These are phyloP conservation scores for Pecten maximus DNA, from an alignment of 2,888 invertebrate genomes.

Conservation along the genomic window DNA sequence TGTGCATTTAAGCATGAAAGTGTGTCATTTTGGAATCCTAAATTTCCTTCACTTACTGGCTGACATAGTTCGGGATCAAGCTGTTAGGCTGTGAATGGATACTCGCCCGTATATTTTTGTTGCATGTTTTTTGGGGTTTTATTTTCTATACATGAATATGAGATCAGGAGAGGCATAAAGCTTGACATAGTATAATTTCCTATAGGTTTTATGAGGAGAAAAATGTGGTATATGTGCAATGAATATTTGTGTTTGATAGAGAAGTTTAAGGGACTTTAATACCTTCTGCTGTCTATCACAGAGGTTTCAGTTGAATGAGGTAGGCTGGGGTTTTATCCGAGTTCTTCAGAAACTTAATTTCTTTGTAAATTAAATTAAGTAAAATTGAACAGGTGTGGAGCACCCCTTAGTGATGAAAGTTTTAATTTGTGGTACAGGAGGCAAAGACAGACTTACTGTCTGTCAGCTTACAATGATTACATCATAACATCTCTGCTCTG, in stretches of 20 bases:
- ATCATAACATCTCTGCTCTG: background rate
- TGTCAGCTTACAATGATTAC: too few relatives aligned
- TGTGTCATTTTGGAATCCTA: background rate
- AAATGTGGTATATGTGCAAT: background rate
- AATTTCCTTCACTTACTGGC: background rate
- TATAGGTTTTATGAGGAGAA: background rate
- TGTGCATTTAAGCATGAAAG: slow-evolving; percentile 11
- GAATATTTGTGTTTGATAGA: background rate
- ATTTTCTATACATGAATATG: background rate
- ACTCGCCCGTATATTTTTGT: background rate
- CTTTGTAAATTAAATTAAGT: background rate
- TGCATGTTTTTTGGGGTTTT: background rate
- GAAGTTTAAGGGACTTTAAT: background rate
- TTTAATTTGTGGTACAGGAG: too few relatives aligned
- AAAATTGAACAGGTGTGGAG: background rate
- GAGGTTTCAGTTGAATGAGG: background rate
- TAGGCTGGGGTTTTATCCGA: background rate
- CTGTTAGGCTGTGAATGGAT: background rate
- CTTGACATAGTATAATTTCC: background rate
- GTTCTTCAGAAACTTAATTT: background rate
- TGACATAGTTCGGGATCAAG: background rate
- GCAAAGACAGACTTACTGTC: too few relatives aligned
- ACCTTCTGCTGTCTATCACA: background rate
- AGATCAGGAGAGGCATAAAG: background rate
- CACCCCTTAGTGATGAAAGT: background rate